Conservation (phyloP, 2,797 vertebrate genomes). For the Nasua narica region DNA sequence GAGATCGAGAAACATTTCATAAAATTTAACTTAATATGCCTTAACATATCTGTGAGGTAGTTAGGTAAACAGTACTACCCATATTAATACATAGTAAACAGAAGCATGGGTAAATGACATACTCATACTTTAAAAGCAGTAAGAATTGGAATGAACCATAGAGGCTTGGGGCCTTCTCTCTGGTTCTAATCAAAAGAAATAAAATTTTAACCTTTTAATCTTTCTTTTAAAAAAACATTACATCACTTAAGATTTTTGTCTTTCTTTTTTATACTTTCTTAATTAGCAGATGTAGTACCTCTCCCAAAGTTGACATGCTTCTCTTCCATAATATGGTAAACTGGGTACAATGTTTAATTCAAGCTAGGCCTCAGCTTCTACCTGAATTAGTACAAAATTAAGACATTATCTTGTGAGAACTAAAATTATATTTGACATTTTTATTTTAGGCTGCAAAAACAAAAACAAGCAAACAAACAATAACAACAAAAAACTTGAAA, state of each 20-base stretch:
- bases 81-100: constrained; percentile 59
- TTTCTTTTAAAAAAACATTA: background rate
- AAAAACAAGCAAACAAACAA: constrained; percentile 62
- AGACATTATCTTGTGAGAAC: constrained; percentile 65
- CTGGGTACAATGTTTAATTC: constrained; percentile 12
- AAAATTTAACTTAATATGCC: constrained; percentile 61
- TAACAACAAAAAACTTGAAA: constrained; percentile 64
- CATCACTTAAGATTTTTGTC: background rate
- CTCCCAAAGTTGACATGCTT: constrained; percentile 21
- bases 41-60: constrained; percentile 75
- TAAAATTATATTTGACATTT: constrained; percentile 72
- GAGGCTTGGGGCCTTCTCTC: background rate
- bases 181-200: constrained; percentile 37
- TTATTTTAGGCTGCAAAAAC: constrained; percentile 72
- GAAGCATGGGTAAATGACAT: constrained; percentile 45
- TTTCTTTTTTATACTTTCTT: background rate
- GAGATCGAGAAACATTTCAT: constrained; percentile 51
- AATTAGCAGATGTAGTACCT: background rate
- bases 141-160: constrained; percentile 18
- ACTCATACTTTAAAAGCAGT: background rate
- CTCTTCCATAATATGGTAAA: constrained; percentile 5
- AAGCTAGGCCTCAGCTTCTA: constrained; percentile 47
- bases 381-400: constrained; percentile 69
- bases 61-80: constrained; percentile 72
- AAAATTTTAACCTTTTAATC: background rate